These are phyloP conservation scores for Xestobium rufovillosum DNA, from an alignment of 2,888 invertebrate species.

Conservation along the genomic window DNA sequence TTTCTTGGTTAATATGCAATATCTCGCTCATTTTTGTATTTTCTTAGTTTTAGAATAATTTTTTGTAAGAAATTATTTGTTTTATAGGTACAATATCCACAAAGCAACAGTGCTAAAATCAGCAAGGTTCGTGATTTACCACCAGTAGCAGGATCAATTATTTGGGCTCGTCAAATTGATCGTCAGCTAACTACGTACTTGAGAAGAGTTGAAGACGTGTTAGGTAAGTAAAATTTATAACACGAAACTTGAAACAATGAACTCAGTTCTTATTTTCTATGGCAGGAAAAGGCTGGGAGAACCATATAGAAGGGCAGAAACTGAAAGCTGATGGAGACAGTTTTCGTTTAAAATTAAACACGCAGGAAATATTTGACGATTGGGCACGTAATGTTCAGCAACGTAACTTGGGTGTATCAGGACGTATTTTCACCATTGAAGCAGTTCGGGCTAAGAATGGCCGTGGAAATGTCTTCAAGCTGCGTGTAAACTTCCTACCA, in stretches of 20 bases:
- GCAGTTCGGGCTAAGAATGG: slow-evolving; percentile 69
- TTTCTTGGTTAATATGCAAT: too few species aligned
- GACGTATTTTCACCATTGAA: slow-evolving; percentile 91
- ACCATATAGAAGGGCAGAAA: slow-evolving; percentile 97
- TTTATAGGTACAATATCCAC: slow-evolving; percentile 81
- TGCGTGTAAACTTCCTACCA: slow-evolving; percentile 92
- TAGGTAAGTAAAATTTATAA: slow-evolving; percentile 52
- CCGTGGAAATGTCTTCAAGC: slow-evolving; percentile 75
- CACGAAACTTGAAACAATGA: slow-evolving; percentile 4
- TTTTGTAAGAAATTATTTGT: too few species aligned
- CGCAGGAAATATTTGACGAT: slow-evolving; percentile 95
- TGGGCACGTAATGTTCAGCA: slow-evolving; percentile 95
- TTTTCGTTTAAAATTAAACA: slow-evolving; percentile 92
- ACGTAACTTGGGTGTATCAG: slow-evolving; percentile 87
- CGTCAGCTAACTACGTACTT: slow-evolving; percentile 93
- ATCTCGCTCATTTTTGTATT: too few species aligned
- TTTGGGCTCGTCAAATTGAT: slow-evolving; percentile 99
- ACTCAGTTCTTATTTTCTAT: slow-evolving; percentile 1
- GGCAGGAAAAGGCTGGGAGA: slow-evolving; percentile 93
- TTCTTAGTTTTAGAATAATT: not conserved
- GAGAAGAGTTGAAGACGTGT: slow-evolving; percentile 94
- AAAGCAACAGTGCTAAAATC: slow-evolving; percentile 88
- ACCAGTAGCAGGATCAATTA: slow-evolving; percentile 95
- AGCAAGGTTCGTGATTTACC: slow-evolving; percentile 91
- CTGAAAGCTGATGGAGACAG: slow-evolving; percentile 96